A percentile compares a stretch with the other conserved stretches of the same genome.
Conservation (phyloP, 2,888 invertebrate genomes). For the Pimpla rufipes region DNA sequence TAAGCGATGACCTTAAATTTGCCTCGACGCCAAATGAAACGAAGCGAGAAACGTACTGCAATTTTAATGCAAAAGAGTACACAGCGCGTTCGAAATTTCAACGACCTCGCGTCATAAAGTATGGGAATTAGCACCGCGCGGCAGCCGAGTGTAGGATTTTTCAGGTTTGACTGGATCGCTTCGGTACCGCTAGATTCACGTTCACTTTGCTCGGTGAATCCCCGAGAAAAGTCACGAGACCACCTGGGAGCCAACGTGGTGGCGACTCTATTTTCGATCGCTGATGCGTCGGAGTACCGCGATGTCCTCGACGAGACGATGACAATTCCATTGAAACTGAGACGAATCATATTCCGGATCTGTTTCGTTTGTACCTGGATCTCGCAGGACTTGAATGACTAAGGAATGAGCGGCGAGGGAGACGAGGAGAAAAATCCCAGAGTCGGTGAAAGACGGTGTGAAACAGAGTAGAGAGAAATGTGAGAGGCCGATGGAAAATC, state of each 20-base stretch:
- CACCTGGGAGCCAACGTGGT: conserved; percentile 27
- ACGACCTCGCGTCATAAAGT: not conserved
- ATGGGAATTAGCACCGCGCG: not conserved
- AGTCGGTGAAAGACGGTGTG: conserved; percentile 4
- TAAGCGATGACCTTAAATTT: not conserved
- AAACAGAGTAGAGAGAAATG: conserved; percentile 4
- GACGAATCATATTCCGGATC: conserved; percentile 62
- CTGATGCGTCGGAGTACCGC: conserved; percentile 1
- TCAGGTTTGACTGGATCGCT: not conserved
- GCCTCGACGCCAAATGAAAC: not conserved
- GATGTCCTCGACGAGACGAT: conserved; percentile 48
- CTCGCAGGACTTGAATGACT: conserved; percentile 48
- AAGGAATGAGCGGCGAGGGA: conserved; percentile 45
- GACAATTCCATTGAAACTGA: conserved; percentile 67
- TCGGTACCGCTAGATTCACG: not conserved
- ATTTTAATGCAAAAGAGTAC: not conserved
- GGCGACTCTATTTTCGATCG: conserved; percentile 22
- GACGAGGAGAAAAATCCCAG: conserved; percentile 21
- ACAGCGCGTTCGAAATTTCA: not conserved
- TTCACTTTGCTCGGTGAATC: conserved; percentile 30
- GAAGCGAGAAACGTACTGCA: not conserved
- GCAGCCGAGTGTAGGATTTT: not conserved
- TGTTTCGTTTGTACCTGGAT: conserved; percentile 18
- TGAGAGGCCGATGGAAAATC: not conserved
- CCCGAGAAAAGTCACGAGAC: conserved; percentile 25